Conservation (phyloP, 1,140 invertebrate genomes). For the Apis cerana region DNA sequence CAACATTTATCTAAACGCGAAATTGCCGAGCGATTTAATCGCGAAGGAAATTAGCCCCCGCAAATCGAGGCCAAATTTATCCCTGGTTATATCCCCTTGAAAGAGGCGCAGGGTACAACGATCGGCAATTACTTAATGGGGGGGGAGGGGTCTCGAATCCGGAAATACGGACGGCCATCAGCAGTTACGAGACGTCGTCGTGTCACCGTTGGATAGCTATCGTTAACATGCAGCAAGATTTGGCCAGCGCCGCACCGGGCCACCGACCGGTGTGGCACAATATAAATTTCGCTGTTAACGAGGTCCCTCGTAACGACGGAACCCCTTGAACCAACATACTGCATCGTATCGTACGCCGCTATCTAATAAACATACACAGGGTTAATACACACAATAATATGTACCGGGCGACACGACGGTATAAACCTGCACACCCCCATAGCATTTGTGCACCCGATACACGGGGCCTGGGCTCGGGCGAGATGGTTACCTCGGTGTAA, state of each 20-base stretch:
- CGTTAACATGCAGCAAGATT: slow-evolving; percentile 45
- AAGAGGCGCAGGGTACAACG: neutral
- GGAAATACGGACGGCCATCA: slow-evolving; percentile 28
- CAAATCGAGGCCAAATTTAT: neutral
- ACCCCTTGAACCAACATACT: slow-evolving; percentile 43
- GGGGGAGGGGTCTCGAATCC: neutral
- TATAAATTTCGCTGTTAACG: slow-evolving; percentile 47
- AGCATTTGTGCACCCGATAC: slow-evolving; percentile 3
- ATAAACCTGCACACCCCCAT: slow-evolving; percentile 14
- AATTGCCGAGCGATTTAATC: no score
- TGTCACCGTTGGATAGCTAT: slow-evolving; percentile 42
- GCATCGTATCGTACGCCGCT: slow-evolving; percentile 29
- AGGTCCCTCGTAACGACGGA: slow-evolving; percentile 41
- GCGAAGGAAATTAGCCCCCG: neutral
- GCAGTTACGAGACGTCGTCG: slow-evolving; percentile 43
- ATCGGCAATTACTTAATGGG: slow-evolving; percentile 36
- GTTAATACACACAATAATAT: slow-evolving; percentile 51
- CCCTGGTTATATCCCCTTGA: neutral
- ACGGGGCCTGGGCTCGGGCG: neutral
- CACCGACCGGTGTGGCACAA: neutral
- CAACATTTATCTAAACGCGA: no score
- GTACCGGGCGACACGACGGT: slow-evolving; percentile 23
- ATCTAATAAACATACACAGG: slow-evolving; percentile 44
- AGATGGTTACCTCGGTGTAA: neutral
- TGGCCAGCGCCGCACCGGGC: neutral